Conservation (phyloP, 1,140 invertebrate species). For the Zaprionus africanus region DNA sequence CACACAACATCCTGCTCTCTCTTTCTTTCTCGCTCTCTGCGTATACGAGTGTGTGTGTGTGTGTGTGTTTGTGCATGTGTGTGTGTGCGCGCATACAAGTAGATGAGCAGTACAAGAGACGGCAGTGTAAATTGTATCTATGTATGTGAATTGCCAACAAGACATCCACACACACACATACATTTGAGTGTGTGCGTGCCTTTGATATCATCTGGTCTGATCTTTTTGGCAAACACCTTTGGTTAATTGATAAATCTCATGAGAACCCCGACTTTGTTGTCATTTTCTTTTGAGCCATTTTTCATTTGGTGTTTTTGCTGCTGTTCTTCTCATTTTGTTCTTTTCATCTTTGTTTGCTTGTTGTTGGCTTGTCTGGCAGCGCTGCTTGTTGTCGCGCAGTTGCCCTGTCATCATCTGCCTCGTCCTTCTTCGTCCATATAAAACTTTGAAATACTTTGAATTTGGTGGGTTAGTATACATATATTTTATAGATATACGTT, state of each 20-base stretch:
- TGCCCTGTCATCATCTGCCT: slow-evolving; percentile 19
- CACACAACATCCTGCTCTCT: background rate
- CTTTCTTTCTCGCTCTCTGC: background rate
- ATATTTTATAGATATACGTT: slow-evolving; percentile 81
- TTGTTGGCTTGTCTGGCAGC: slow-evolving; percentile 13
- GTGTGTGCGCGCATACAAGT: slow-evolving; percentile 23
- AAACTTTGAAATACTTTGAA: slow-evolving; percentile 82
- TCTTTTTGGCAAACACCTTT: background rate
- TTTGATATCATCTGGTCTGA: slow-evolving; percentile 18
- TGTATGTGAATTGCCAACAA: slow-evolving; percentile 45
- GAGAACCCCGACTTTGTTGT: background rate
- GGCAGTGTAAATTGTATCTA: slow-evolving; percentile 47
- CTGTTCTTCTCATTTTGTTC: slow-evolving; percentile 17
- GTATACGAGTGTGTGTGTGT: slow-evolving; percentile 4
- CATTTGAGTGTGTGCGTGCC: slow-evolving; percentile 7
- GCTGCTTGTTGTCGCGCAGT: slow-evolving; percentile 10
- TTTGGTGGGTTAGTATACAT: slow-evolving; percentile 83
- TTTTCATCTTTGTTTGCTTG: background rate
- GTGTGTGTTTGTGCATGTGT: slow-evolving; percentile 15
- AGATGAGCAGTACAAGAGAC: slow-evolving; percentile 50
- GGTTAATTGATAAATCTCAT: background rate
- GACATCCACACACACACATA: slow-evolving; percentile 8
- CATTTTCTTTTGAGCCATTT: slow-evolving; percentile 43
- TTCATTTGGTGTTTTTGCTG: slow-evolving; percentile 18
- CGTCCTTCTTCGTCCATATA: slow-evolving; percentile 50